Evolutionary conservation across 2,888 invertebrate species (phyloP), one percentile per base, ranked within the genome.

Genomic region (Antheraea assamensis): DNA sequence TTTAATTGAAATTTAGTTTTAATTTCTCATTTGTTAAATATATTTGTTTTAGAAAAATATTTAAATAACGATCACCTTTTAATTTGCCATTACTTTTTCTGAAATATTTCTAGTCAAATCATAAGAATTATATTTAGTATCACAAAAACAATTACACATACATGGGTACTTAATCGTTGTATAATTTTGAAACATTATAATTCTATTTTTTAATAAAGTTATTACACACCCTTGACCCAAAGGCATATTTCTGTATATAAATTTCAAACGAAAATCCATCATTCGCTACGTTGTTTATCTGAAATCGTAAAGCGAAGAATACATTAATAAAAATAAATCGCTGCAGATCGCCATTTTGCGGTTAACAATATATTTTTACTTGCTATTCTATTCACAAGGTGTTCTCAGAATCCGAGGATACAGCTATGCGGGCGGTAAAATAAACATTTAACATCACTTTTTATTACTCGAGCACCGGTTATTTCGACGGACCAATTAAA

Each of bases 401-500:
- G 76, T 86, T 85, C 86, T 80, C 70, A 76, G 81, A 85, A 86
- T 77, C 77, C 73, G 55, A 19, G 70, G 58, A 71, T 24, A 71
- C 55, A 42, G 64, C 64, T 77, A 76, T 75, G 42, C 75, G 76
- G 77, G 77, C 75, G 78, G 79, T 83, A 83, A 84, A 80, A 82
- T 79, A 78, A 82, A 83, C 71, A 78, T 78, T 83, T 81, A 77
- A 81, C 79, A 79, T 82, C 81, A 78, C 74, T 82, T 85, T 80
- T 84, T 85, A 83, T 78, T 82, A 79, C 76, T 77, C 75, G 49
- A 81, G 75, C 79, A 77, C 76, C 77, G 80, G 82, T 81, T 82
- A 80, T 82, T 79, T 77, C 76, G 80, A 85, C 84, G 81, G 81
- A 82, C 80, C 81, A 81, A 85, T 88, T 90, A 92, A 78, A 42